phyloP scores from a whole-genome alignment of 2,797 vertebrate genomes.

The Hydrolagus colliei region DNA sequence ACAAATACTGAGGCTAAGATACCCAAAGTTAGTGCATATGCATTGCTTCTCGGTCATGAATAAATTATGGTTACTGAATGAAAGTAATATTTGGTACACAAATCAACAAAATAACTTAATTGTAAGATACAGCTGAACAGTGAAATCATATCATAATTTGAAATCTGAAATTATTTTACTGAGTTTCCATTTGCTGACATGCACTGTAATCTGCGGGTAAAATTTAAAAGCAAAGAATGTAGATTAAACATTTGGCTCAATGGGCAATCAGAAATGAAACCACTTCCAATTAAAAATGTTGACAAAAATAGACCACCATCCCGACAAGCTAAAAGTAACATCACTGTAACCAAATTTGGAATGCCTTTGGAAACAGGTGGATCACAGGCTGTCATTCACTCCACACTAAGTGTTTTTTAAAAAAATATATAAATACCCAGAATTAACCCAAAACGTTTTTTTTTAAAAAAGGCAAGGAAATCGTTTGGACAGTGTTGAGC shows the following conservation, averaged over 20 bases:
- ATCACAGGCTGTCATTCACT: not conserved
- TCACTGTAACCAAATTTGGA: not conserved
- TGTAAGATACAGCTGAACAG: not conserved
- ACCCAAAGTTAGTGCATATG: not conserved
- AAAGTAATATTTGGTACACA: not conserved
- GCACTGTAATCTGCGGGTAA: not conserved
- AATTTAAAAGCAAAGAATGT: not conserved
- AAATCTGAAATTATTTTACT: not conserved
- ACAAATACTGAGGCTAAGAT: not conserved
- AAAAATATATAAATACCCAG: not conserved
- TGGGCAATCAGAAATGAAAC: too few species aligned
- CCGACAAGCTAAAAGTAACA: not conserved
- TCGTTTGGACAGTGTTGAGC: too few species aligned
- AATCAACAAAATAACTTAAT: not conserved
- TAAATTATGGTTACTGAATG: not conserved
- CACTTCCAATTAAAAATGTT: too few species aligned
- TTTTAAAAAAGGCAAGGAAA: not conserved
- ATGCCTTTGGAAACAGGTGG: not conserved
- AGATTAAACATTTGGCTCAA: not conserved
- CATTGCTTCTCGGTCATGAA: too few species aligned
- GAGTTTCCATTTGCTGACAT: not conserved
- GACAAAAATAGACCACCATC: not conserved
- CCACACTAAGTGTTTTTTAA: not conserved
- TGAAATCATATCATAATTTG: not conserved
- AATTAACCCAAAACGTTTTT: not conserved